Percentiles rank a stretch among this genome's conserved stretches.
These are phyloP conservation scores for Ganaspis brasiliensis DNA, from an alignment of 2,888 invertebrate species.

Conservation along the genomic window DNA sequence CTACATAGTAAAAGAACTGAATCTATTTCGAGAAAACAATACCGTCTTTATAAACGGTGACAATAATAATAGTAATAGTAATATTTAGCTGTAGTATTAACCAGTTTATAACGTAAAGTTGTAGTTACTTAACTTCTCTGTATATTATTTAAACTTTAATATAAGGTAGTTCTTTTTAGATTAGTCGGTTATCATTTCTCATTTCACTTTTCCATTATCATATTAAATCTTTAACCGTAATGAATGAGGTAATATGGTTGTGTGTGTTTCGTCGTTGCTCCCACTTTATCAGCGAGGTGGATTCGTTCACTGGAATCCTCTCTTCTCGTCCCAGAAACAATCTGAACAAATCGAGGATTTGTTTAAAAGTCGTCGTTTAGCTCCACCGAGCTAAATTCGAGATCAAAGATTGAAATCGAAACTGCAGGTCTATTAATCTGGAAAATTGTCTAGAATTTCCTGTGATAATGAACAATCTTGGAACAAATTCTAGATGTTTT, in stretches of 20 bases:
- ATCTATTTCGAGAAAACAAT: constrained; percentile 61
- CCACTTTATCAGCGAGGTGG: constrained; percentile 41
- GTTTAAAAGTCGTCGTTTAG: constrained; percentile 2
- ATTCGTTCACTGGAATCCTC: constrained; percentile 15
- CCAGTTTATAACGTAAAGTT: constrained; percentile 64
- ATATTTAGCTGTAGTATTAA: constrained; percentile 61
- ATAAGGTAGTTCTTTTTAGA: constrained; percentile 76
- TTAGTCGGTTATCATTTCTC: constrained; percentile 63
- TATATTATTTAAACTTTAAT: constrained; percentile 79
- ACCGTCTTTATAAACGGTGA: constrained; percentile 59
- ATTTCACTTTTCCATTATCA: constrained; percentile 71
- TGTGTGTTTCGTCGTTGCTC: constrained; percentile 68
- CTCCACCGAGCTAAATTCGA: background rate
- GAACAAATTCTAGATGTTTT: background rate
- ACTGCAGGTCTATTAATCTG: background rate
- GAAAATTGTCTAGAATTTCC: background rate
- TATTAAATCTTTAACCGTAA: constrained; percentile 78
- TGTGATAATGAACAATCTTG: background rate
- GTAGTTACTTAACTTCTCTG: constrained; percentile 76
- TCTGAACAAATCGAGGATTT: background rate
- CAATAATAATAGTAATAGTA: constrained; percentile 64
- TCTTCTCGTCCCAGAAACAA: background rate
- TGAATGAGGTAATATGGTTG: constrained; percentile 81
- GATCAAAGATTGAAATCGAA: background rate
- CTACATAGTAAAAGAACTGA: constrained; percentile 64